Base-by-base conservation (phyloP, 37 sponge, comb jelly and placozoan genomes). In the Aphrocallistes beatrix region DNA sequence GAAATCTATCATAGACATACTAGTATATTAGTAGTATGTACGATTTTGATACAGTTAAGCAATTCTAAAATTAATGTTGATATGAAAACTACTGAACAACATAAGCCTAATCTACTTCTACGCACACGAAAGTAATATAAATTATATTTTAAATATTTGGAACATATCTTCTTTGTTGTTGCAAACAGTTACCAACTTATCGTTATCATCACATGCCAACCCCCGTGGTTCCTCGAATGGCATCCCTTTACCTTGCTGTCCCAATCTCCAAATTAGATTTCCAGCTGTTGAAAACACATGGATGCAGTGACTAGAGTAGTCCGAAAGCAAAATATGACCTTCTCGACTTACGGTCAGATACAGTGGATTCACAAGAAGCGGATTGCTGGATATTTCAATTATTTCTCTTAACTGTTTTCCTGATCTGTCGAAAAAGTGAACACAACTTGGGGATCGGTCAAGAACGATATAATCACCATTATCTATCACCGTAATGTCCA, bases 181-280 rank as follows among this genome's bases (percentile, higher is more conserved):
- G 34, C 75, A 60, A 3, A 60, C 75, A 13, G 75, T 60, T 21
- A 60, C 34, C 3, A 60, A 13, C n/a, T 30, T 60, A 1, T 30
- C 75, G 3, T 28, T 19, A 25, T 19, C 8, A 30, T 60, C 75
- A 13, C 75, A 60, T 19, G 75, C 75, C n/a, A 60, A 19, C 3
- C 75, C 75, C 34, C 75, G 25, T 60, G 75, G 75, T 13, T 60
- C 75, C 75, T 60, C 75, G n/a, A 60, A 30, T 13, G 75, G 75
- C n/a, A 25, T 60, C 34, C 75, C 75, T 28, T 60, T 60, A 19
- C 75, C 75, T 30, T 3, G 28, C 3, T 60, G 28, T 30, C 75
- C 75, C 34, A 60, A 30, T 13, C 1, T 13, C 75, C 75, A 60
- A 6, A 3, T 60, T 60, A 60, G 75, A 6, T 3, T 28, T 6